phyloP scores from a whole-genome alignment of 2,797 vertebrate genomes.

The Emydoidea blandingii region DNA sequence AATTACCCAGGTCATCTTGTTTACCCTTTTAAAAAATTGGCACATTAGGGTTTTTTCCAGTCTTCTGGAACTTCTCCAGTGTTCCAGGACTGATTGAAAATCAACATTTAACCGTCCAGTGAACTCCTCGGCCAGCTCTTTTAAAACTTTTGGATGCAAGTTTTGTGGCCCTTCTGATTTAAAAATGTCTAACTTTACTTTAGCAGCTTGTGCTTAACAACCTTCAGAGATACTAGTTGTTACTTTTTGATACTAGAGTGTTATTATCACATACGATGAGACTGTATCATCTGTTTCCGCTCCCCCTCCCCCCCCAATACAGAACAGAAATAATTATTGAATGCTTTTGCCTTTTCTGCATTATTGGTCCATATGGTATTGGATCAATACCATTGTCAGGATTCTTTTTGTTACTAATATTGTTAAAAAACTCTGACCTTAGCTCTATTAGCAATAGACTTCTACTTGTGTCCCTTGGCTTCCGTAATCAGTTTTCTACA shows the following conservation, averaged over 20 bases:
- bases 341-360: not conserved
- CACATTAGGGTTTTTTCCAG: too few relatives aligned
- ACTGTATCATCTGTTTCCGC: not conserved
- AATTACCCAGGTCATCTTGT: too few relatives aligned
- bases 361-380: not conserved
- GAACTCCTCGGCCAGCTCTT: not conserved
- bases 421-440: not conserved
- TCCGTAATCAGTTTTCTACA: not conserved
- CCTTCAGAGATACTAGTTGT: not conserved
- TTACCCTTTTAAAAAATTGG: too few relatives aligned
- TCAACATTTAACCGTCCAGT: too few relatives aligned
- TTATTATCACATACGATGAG: not conserved
- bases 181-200: not conserved
- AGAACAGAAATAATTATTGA: not conserved
- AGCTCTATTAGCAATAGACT: not conserved
- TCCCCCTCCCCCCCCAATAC: not conserved
- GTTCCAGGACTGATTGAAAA: too few relatives aligned
- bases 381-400: not conserved
- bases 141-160: not conserved
- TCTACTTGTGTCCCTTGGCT: too few relatives aligned
- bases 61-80: too few relatives aligned
- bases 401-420: not conserved
- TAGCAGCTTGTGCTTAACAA: too few relatives aligned
- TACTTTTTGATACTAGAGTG: not conserved
- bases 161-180: not conserved